Base-by-base conservation (phyloP, 1,140 invertebrate genomes). In the Meloidogyne floridensis region DNA sequence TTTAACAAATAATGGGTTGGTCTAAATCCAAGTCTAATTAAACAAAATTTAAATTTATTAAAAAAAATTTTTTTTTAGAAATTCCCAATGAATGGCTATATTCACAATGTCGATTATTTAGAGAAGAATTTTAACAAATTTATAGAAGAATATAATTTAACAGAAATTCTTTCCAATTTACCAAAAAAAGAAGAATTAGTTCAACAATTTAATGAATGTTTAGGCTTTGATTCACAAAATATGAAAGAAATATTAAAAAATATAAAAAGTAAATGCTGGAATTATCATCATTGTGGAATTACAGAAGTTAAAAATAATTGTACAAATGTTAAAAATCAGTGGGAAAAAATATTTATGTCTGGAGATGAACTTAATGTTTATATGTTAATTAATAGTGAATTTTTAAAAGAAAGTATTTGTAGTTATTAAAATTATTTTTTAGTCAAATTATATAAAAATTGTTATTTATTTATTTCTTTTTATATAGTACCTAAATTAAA, bases 241-340 rank as follows among this genome's bases (percentile, higher is more conserved):
- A 56, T 51, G 75, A 42, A 56, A 32, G 56, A 77, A 43, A 77
- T 77, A 56, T 20, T 56, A 18, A 42, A 77, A 32, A 77, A 20
- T 56, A 56, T 77, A 11, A 59, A 65, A 20, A 77, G 56, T 43
- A 77, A 32, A 54, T 77, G 75, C 15, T 59, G 56, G 32, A 56
- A 51, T 18, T 77, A 56, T 77, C 42, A 56, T 59, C 75, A 77
- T 18, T 77, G 75, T 65, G 56, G 56, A 15, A 77, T 77, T 32
- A 59, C 47, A 59, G 20, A 56, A 59, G 56, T 77, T 20, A 59
- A 32, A 32, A 51, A 77, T 43, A 56, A 77, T 18, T 77, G 75
- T 59, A 77, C 56, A 18, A 77, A 77, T 65, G 75, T 77, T 42
- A 59, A 77, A 13, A 77, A 53, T 77, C 54, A 20, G n/a, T 77